Conservation (phyloP, 2,113 vertebrate genomes). For the Grammomys dolichurus region DNA sequence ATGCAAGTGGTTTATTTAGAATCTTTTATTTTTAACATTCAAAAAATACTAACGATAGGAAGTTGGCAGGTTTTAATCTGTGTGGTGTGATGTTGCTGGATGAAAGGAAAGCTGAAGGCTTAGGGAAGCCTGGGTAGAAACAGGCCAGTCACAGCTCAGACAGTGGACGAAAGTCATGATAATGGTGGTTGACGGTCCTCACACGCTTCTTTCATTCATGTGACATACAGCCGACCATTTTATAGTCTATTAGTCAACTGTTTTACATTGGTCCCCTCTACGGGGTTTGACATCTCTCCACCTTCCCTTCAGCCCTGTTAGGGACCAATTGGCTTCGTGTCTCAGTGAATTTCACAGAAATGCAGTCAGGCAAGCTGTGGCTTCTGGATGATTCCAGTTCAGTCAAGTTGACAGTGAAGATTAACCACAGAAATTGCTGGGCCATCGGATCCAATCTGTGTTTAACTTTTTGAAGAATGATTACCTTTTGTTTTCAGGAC, state of each 20-base stretch:
- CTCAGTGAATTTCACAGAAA: background rate
- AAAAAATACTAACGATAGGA: background rate
- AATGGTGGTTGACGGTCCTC: accelerated
- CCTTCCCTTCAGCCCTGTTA: background rate
- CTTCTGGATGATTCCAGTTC: background rate
- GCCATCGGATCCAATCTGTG: accelerated
- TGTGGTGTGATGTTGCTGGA: accelerated
- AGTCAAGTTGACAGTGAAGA: background rate
- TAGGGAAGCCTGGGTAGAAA: too few relatives aligned
- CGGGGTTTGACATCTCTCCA: too few relatives aligned
- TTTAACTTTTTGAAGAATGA: background rate
- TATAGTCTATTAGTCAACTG: background rate
- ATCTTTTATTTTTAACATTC: background rate
- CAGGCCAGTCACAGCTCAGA: accelerated
- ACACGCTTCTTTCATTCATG: too few relatives aligned
- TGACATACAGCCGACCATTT: background rate
- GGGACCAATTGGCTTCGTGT: background rate
- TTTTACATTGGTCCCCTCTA: background rate
- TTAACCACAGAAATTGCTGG: background rate
- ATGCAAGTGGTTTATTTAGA: background rate
- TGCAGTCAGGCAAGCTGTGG: background rate
- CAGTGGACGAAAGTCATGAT: accelerated
- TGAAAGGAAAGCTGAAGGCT: background rate
- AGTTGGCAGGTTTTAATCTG: background rate
- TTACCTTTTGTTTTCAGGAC: background rate